Conservation (phyloP, 2,797 vertebrate species). For the Brachymystax lenok region DNA sequence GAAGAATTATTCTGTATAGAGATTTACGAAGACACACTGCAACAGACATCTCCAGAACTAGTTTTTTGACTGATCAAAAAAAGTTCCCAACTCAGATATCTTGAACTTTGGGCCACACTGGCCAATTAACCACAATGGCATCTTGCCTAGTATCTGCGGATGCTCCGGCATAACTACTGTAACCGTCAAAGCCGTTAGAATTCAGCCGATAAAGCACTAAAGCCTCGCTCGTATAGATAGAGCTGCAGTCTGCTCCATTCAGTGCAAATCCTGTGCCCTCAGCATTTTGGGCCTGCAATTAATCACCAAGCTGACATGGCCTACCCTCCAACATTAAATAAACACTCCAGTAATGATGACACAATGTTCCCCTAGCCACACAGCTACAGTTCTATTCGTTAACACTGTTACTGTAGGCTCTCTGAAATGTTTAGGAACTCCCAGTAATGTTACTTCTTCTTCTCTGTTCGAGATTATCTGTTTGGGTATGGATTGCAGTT, state of each 20-base stretch:
- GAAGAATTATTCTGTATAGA: constrained; percentile 52
- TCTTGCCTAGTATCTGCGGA: constrained; percentile 17
- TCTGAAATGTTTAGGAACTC: not conserved
- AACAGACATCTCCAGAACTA: constrained; percentile 15
- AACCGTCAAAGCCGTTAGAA: not conserved
- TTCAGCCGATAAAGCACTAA: constrained; percentile 3
- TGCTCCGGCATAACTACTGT: not conserved
- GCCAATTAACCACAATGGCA: constrained; percentile 46
- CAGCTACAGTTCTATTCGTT: not conserved
- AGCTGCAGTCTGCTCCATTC: constrained; percentile 1
- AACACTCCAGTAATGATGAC: not conserved
- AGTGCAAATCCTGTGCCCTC: not conserved
- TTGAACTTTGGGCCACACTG: not conserved
- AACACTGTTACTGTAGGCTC: not conserved
- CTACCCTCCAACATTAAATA: not conserved
- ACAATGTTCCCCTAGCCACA: too few relatives aligned
- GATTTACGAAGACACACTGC: constrained; percentile 26
- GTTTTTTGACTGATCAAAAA: constrained; percentile 23
- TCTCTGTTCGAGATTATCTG: not conserved
- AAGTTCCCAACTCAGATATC: constrained; percentile 2
- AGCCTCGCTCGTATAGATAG: not conserved
- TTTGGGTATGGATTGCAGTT: not conserved
- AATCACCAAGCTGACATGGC: constrained; percentile 3
- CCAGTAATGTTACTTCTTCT: not conserved
- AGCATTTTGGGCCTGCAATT: not conserved